These are phyloP conservation scores for Stramonita haemastoma DNA, from an alignment of 2,888 invertebrate species.

Conservation along the genomic window DNA sequence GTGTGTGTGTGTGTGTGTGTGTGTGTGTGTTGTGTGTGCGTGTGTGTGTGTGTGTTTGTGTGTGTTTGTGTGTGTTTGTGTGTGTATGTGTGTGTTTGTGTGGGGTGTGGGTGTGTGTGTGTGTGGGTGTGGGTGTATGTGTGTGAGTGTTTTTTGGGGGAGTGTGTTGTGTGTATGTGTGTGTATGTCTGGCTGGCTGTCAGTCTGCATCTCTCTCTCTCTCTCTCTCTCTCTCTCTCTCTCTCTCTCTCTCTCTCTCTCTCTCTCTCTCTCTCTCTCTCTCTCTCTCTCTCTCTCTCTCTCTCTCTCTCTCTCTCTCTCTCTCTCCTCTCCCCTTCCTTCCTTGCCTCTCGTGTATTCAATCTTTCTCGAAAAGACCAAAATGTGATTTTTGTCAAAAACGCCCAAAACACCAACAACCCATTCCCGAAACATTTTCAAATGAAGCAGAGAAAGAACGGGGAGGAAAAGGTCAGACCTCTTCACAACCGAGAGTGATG, in stretches of 20 bases:
- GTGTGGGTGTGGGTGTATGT: too few species aligned
- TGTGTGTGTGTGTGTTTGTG: constrained; percentile 8
- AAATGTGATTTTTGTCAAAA: neutral
- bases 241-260: neutral
- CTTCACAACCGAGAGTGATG: neutral
- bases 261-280: constrained; percentile 1
- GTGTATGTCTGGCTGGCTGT: too few species aligned
- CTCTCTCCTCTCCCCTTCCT: neutral
- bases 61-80: too few species aligned
- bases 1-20: constrained; percentile 11
- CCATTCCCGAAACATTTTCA: neutral
- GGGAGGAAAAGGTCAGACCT: too few species aligned
- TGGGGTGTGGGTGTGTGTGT: too few species aligned
- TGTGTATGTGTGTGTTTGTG: too few species aligned
- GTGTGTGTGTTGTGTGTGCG: too few species aligned
- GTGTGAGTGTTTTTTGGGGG: too few species aligned
- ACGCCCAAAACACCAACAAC: too few species aligned
- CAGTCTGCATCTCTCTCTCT: too few species aligned
- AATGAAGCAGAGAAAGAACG: neutral
- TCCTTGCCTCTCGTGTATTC: neutral
- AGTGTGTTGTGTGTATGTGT: too few species aligned
- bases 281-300: constrained; percentile 1
- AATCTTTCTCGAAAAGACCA: neutral
- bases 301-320: neutral
- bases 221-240: neutral